Percentiles rank a stretch among this genome's conserved stretches.
Evolutionary conservation across 2,113 vertebrate genomes (phyloP).

Genomic region (Melanocharis versteri): DNA sequence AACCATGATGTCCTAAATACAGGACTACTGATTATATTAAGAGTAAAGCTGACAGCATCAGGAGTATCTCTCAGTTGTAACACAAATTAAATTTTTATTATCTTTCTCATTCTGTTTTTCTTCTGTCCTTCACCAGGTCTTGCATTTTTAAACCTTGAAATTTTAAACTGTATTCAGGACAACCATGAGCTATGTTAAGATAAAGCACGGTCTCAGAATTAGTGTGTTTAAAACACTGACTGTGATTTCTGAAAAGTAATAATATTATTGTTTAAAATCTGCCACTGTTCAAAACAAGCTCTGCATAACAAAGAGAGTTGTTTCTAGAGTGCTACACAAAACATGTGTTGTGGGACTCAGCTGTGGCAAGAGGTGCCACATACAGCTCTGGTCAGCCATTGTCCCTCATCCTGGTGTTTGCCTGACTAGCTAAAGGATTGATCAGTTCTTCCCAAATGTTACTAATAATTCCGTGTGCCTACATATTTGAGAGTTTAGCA

Average conservation of each 20-base stretch:
- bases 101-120: background rate
- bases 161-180: background rate
- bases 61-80: background rate
- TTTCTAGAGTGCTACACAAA: background rate
- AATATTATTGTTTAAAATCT: background rate
- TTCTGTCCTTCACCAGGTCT: background rate
- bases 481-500: background rate
- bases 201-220: background rate
- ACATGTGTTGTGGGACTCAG: background rate
- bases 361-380: background rate
- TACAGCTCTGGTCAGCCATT: background rate
- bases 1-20: background rate
- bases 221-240: background rate
- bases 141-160: background rate
- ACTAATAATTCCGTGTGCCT: background rate
- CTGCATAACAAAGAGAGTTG: background rate
- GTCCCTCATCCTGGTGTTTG: background rate
- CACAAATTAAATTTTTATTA: background rate
- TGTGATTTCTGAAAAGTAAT: background rate
- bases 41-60: background rate
- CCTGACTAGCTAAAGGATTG: background rate
- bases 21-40: background rate
- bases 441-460: background rate
- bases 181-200: background rate
- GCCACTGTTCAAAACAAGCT: background rate